Conservation (phyloP, 1,140 invertebrate genomes). For the Drosophila obscura region DNA sequence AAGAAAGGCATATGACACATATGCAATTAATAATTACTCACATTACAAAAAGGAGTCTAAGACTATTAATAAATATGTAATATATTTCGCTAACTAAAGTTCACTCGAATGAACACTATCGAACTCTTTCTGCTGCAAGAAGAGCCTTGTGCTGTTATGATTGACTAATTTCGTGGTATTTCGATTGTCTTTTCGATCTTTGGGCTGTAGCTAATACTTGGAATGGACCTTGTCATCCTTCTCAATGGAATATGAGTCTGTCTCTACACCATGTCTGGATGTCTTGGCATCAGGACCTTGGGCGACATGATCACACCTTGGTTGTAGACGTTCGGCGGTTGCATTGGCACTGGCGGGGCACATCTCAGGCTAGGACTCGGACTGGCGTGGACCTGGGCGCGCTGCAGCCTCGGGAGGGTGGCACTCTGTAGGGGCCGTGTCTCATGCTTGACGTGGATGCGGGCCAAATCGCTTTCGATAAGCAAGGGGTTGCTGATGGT, state of each 20-base stretch:
- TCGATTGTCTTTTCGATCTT: slow-evolving; percentile 38
- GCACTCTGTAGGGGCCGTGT: slow-evolving; percentile 54
- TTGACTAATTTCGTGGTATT: slow-evolving; percentile 25
- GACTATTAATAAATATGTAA: no score
- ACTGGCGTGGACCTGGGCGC: slow-evolving; percentile 45
- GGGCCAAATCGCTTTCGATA: slow-evolving; percentile 63
- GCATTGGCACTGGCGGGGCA: slow-evolving; percentile 57
- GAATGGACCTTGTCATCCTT: slow-evolving; percentile 11
- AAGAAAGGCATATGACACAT: no score
- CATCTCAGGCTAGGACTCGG: slow-evolving; percentile 61
- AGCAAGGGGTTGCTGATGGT: slow-evolving; percentile 69
- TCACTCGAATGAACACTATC: slow-evolving; percentile 17
- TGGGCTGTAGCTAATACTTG: slow-evolving; percentile 54
- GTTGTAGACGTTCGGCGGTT: slow-evolving; percentile 30
- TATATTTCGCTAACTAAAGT: neutral
- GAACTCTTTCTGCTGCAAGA: slow-evolving; percentile 36
- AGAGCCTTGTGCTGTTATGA: slow-evolving; percentile 16
- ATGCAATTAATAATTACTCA: no score
- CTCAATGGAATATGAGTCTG: neutral
- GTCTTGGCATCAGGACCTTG: slow-evolving; percentile 56
- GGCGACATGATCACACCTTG: slow-evolving; percentile 68
- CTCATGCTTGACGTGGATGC: slow-evolving; percentile 69
- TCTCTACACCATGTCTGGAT: slow-evolving; percentile 21
- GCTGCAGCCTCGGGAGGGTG: slow-evolving; percentile 54
- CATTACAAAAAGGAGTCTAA: no score